These are phyloP conservation scores for Polypterus bichir DNA, from an alignment of 2,113 vertebrate species.

Conservation along the genomic window DNA sequence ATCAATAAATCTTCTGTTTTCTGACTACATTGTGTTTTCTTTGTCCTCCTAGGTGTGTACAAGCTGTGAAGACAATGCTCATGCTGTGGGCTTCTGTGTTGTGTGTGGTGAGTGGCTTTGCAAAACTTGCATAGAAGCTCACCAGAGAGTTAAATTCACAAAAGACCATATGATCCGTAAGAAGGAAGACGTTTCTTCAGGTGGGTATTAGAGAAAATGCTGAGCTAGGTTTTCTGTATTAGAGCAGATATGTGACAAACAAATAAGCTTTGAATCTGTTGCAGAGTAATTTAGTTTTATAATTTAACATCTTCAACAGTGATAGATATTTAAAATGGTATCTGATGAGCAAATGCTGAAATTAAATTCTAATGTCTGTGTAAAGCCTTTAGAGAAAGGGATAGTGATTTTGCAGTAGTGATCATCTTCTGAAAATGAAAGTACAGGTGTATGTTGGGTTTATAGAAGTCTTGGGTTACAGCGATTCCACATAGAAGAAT, in stretches of 20 bases:
- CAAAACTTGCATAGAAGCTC: constrained; percentile 94
- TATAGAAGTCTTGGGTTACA: no score
- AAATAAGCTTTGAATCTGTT: no score
- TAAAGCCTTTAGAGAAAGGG: no score
- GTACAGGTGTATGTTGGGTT: no score
- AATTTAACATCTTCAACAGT: neutral
- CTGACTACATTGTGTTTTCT: neutral
- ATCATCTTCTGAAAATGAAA: no score
- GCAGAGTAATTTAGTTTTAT: neutral
- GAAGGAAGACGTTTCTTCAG: constrained; percentile 83
- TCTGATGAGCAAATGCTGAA: no score
- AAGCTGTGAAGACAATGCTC: constrained; percentile 93
- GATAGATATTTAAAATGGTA: no score
- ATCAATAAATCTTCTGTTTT: no score
- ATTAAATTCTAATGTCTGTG: no score
- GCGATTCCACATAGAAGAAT: no score
- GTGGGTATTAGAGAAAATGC: constrained; percentile 38
- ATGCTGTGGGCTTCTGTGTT: constrained; percentile 87
- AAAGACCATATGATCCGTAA: constrained; percentile 96
- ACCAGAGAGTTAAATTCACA: constrained; percentile 95
- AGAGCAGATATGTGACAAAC: neutral
- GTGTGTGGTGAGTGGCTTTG: constrained; percentile 96
- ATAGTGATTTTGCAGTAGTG: no score
- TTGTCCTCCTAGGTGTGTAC: constrained; percentile 71
- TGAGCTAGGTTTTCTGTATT: neutral